Percentiles rank a stretch among this genome's conserved stretches.
Conservation (phyloP, 2,888 invertebrate genomes). For the Drosophila pseudotakahashii region DNA sequence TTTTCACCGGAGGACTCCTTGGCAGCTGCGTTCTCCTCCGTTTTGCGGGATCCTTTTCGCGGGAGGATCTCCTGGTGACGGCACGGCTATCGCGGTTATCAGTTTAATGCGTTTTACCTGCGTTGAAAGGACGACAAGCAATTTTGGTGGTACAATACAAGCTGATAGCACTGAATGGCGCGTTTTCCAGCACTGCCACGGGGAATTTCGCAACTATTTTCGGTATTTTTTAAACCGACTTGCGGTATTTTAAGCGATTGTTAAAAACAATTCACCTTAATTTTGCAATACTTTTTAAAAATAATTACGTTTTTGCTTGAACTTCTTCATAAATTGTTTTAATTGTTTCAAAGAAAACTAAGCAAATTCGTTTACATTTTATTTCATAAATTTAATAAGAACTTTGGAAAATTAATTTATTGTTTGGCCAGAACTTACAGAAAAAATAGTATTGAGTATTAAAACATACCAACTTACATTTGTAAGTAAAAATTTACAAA, state of each 20-base stretch:
- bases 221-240: neutral
- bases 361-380: too few species aligned
- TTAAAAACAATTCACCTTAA: neutral
- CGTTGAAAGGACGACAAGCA: slow-evolving; percentile 32
- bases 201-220: slow-evolving; percentile 4
- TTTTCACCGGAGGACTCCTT: slow-evolving; percentile 10
- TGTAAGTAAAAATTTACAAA: neutral
- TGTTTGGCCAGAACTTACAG: too few species aligned
- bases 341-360: too few species aligned
- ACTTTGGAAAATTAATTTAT: too few species aligned
- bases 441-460: too few species aligned
- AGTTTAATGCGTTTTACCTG: slow-evolving; percentile 71
- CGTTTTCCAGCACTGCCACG: slow-evolving; percentile 5
- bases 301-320: too few species aligned
- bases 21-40: slow-evolving; percentile 5
- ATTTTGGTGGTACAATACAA: slow-evolving; percentile 38
- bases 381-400: too few species aligned
- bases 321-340: too few species aligned
- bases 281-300: too few species aligned
- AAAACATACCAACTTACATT: too few species aligned
- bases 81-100: slow-evolving; percentile 17
- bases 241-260: neutral
- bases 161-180: slow-evolving; percentile 15
- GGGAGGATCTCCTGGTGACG: slow-evolving; percentile 1
- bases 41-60: neutral